Evolutionary conservation across 2,888 invertebrate species (phyloP).

Genomic region (Hyalella azteca): DNA sequence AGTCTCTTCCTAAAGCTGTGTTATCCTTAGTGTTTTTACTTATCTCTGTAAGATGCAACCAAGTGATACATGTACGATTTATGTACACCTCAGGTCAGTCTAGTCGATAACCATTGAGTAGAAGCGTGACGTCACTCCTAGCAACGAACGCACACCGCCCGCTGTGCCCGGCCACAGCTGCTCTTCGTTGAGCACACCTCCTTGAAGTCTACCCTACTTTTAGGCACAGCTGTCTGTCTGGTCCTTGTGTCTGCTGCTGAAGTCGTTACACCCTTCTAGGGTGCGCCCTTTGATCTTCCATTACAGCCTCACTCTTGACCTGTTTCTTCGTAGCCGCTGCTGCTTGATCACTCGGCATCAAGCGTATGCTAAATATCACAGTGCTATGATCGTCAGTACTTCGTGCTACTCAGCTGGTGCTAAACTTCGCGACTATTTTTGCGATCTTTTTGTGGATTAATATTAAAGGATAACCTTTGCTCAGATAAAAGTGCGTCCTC

Average conservation of each 20-base stretch:
- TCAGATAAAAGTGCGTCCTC: neutral
- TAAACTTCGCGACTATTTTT: neutral
- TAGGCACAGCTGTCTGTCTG: conserved; percentile 10
- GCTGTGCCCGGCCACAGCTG: neutral
- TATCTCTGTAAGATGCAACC: neutral
- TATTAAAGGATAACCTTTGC: neutral
- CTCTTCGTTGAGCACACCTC: neutral
- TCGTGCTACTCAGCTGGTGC: conserved; percentile 9
- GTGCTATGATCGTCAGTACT: conserved; percentile 13
- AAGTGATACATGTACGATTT: neutral
- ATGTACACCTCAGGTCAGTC: conserved; percentile 17
- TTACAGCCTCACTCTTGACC: neutral
- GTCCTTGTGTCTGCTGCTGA: conserved; percentile 1
- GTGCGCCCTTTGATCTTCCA: conserved; percentile 14
- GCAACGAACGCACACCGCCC: neutral
- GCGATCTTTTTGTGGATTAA: neutral
- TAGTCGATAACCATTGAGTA: conserved; percentile 6
- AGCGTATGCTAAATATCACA: neutral
- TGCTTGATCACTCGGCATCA: too few species aligned
- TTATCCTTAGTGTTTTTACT: conserved; percentile 16
- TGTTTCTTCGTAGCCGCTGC: neutral
- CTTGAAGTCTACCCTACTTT: neutral
- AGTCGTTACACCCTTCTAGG: conserved; percentile 34
- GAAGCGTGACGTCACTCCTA: conserved; percentile 25
- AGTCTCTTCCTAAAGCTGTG: conserved; percentile 36